phyloP scores from a whole-genome alignment of 2,797 vertebrate species.

The Pseudotriccus pelzelni region DNA sequence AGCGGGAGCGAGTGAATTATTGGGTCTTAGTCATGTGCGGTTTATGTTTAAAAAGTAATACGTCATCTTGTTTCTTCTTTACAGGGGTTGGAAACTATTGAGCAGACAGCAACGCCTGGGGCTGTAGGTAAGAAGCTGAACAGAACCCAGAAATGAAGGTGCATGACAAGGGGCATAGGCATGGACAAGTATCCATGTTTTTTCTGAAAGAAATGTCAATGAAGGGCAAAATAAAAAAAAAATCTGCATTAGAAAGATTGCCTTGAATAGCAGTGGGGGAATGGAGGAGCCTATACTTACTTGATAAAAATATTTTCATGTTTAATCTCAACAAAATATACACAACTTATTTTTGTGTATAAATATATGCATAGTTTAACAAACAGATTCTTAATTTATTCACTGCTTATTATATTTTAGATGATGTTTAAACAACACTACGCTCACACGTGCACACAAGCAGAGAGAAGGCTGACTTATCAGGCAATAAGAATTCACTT shows the following conservation, averaged over 20 bases:
- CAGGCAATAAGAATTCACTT: not conserved
- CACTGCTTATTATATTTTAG: constrained; percentile 55
- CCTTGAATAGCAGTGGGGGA: not conserved
- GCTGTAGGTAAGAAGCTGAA: constrained; percentile 56
- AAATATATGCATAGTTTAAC: constrained; percentile 57
- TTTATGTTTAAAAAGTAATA: constrained; percentile 74
- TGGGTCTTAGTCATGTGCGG: constrained; percentile 68
- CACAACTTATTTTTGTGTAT: constrained; percentile 46
- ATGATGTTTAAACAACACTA: constrained; percentile 55
- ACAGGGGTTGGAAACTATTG: constrained; percentile 61
- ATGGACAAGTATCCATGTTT: constrained; percentile 27
- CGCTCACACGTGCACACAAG: not conserved
- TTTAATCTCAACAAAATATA: constrained; percentile 34
- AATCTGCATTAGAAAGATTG: not conserved
- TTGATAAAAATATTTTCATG: not conserved
- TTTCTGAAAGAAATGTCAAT: constrained; percentile 36
- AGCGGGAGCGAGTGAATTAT: constrained; percentile 62
- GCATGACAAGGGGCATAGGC: constrained; percentile 30
- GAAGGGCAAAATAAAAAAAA: not conserved
- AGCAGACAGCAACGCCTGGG: constrained; percentile 67
- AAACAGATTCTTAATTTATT: constrained; percentile 67
- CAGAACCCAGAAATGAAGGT: constrained; percentile 59
- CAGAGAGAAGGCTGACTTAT: not conserved
- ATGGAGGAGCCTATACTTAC: not conserved
- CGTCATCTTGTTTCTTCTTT: constrained; percentile 70